phyloP scores from a whole-genome alignment of 1,140 invertebrate genomes.

The Ruditapes philippinarum region DNA sequence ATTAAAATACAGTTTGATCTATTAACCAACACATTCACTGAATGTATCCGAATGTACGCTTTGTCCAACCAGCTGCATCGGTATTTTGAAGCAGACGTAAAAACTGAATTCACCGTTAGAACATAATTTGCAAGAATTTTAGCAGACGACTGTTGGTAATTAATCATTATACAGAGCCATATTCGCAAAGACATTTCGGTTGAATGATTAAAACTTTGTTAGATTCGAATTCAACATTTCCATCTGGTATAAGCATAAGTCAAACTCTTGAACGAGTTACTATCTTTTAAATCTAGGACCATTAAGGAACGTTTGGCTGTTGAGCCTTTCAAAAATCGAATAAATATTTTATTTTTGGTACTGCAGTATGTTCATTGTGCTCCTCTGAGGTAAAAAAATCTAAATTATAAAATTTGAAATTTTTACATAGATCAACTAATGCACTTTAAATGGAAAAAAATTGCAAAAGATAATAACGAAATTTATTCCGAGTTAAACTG shows the following conservation, averaged over 20 bases:
- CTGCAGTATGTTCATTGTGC: too few species aligned
- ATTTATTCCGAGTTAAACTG: too few species aligned
- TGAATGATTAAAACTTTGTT: background rate
- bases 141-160: conserved; percentile 9
- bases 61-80: background rate
- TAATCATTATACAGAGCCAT: background rate
- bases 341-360: too few species aligned
- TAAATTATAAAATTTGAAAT: too few species aligned
- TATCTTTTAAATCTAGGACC: too few species aligned
- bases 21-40: background rate
- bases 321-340: too few species aligned
- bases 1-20: background rate
- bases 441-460: too few species aligned
- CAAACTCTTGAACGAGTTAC: background rate
- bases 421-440: too few species aligned
- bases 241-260: background rate
- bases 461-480: too few species aligned
- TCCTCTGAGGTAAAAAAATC: too few species aligned
- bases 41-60: background rate
- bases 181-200: background rate
- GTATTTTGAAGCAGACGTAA: background rate
- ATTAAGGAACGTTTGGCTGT: too few species aligned
- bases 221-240: background rate
- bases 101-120: background rate
- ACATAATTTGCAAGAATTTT: background rate